Evolutionary conservation across 1,140 invertebrate genomes (phyloP).

Genomic region (Cherax destructor): DNA sequence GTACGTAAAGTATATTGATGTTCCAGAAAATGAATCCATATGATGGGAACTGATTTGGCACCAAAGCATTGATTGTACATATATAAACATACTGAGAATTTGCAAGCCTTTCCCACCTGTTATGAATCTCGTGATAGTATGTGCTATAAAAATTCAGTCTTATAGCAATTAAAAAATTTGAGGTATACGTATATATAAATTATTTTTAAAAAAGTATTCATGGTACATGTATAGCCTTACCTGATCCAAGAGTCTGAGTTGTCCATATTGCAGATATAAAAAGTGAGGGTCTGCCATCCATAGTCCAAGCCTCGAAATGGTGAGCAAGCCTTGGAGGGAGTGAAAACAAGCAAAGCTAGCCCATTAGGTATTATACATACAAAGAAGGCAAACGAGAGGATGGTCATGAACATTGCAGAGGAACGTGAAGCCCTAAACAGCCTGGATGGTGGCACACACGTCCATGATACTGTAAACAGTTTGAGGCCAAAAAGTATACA

Average conservation of each 20-base stretch:
- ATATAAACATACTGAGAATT: too few species aligned
- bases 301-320: slow-evolving; percentile 83
- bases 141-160: too few species aligned
- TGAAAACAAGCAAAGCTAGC: slow-evolving; percentile 84
- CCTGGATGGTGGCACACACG: slow-evolving; percentile 80
- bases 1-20: too few species aligned
- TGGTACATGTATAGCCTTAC: slow-evolving; percentile 18
- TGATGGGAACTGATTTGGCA: too few species aligned
- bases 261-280: slow-evolving; percentile 34
- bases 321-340: slow-evolving; percentile 87
- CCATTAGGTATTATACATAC: slow-evolving; percentile 76
- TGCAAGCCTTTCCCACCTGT: too few species aligned
- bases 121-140: too few species aligned
- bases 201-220: background rate
- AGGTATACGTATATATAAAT: too few species aligned
- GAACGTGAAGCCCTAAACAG: slow-evolving; percentile 87
- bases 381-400: slow-evolving; percentile 46
- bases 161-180: too few species aligned
- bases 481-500: slow-evolving; percentile 85
- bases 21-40: too few species aligned
- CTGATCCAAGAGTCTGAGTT: slow-evolving; percentile 38
- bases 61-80: too few species aligned
- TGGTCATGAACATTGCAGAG: slow-evolving; percentile 73
- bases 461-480: slow-evolving; percentile 86
- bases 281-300: slow-evolving; percentile 77